Evolutionary conservation across 1,140 invertebrate species (phyloP).

Genomic region (Lamellibrachia luymesi): DNA sequence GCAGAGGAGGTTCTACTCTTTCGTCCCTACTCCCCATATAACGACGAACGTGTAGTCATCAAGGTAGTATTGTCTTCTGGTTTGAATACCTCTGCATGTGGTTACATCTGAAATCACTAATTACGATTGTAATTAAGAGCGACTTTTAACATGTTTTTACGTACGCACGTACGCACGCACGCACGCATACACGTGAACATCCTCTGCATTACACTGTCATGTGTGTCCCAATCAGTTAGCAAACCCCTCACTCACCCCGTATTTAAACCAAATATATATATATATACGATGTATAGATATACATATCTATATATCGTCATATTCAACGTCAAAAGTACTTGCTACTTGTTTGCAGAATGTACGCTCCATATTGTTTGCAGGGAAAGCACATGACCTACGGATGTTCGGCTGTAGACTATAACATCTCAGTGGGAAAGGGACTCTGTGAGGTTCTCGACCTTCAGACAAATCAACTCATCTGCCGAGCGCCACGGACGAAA

Average conservation of each 20-base stretch:
- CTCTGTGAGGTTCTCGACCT: background rate
- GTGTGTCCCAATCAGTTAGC: too few species aligned
- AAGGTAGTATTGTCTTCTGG: background rate
- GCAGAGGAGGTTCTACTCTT: background rate
- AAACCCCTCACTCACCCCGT: too few species aligned
- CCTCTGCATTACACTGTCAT: too few species aligned
- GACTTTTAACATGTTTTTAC: background rate
- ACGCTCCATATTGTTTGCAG: background rate
- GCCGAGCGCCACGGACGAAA: background rate
- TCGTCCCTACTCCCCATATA: background rate
- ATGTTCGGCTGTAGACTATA: background rate
- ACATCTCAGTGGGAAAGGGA: background rate
- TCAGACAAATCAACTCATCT: background rate
- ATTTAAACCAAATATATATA: too few species aligned
- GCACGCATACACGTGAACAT: too few species aligned
- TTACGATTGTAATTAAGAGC: background rate
- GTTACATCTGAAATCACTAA: background rate
- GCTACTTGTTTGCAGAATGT: too few species aligned
- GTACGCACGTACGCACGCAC: background rate
- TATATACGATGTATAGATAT: too few species aligned
- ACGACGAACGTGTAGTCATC: background rate
- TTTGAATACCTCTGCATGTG: background rate
- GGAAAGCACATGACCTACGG: background rate
- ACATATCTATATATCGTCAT: too few species aligned
- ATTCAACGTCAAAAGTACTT: too few species aligned